Base-by-base conservation (phyloP, 2,888 invertebrate species). In the Prenolepis imparis region DNA sequence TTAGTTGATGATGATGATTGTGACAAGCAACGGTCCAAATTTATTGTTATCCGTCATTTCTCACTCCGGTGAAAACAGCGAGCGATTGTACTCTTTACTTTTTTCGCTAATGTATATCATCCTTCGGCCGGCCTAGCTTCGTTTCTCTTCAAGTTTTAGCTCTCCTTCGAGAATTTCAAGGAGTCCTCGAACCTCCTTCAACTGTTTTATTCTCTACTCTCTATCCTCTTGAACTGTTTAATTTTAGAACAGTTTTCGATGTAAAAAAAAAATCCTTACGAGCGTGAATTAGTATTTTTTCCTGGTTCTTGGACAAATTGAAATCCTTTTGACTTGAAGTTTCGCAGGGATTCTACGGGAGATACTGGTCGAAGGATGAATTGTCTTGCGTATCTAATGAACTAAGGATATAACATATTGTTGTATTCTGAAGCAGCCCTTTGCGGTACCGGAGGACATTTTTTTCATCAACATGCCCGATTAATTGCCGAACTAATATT, bases 21-120 rank as follows among this genome's bases (percentile, higher is more conserved):
- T n/a, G 52, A 67, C 77, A 77, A 57, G 48, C 84, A 88, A 88
- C 86, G 88, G 89, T 88, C 86, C 84, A 88, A 92, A 91, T 91
- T 28, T 28, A 28, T 28, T 28, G 3, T 28, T 90, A 85, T 36
- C 84, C 88, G 83, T 87, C 88, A 89, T 36, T 5, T 91, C 88
- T 91, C 88, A 87, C 87, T 89, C 91, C 89, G 89, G 90, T 89
- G 83, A 90, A 28, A 28, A 88, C 85, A 87, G 84, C 86, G 52
- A 88, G 83, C 78, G 84, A 87, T 84, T 89, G 86, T 91, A 63
- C 59, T 52, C 59, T 52, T 48, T 82, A 80, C 41, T 82, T 67
- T 75, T 41, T 32, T 28, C 28, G 48, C 64, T 18, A 28, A 80
- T 39, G 28, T 28, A 44, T 28, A 36, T 80, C 78, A 44, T 21